Conservation (phyloP, 2,888 invertebrate species). For the Magallana nippona region DNA sequence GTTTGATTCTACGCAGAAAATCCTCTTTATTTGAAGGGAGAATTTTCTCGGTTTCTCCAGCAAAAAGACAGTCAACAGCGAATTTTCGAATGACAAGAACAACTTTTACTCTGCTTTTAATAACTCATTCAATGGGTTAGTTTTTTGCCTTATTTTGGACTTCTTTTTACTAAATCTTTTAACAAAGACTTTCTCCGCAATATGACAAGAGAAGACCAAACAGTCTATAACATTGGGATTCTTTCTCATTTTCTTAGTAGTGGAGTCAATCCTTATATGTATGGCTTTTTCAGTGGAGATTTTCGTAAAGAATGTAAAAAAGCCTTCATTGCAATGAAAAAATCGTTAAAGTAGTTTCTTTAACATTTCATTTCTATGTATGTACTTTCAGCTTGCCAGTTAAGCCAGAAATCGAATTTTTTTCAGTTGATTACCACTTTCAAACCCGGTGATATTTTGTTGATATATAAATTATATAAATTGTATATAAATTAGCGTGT, state of each 20-base stretch:
- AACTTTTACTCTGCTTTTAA: constrained; percentile 42
- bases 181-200: constrained; percentile 31
- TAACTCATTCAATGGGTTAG: constrained; percentile 46
- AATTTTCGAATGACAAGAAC: constrained; percentile 16
- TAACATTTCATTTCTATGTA: too few species aligned
- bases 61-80: neutral
- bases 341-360: neutral
- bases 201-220: constrained; percentile 12
- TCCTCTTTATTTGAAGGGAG: neutral
- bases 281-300: constrained; percentile 49
- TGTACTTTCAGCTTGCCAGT: too few species aligned
- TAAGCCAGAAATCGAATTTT: too few species aligned
- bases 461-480: too few species aligned
- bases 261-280: constrained; percentile 47
- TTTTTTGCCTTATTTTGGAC: constrained; percentile 46
- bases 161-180: constrained; percentile 28
- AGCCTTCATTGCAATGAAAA: neutral
- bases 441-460: too few species aligned
- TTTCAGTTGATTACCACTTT: too few species aligned
- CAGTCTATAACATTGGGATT: constrained; percentile 48
- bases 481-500: too few species aligned
- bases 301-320: constrained; percentile 44
- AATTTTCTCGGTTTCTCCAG: neutral
- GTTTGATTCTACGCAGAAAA: neutral
- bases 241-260: constrained; percentile 48